Evolutionary conservation across 2,113 vertebrate genomes (phyloP).

Genomic region (Lethenteron camtschaticum): DNA sequence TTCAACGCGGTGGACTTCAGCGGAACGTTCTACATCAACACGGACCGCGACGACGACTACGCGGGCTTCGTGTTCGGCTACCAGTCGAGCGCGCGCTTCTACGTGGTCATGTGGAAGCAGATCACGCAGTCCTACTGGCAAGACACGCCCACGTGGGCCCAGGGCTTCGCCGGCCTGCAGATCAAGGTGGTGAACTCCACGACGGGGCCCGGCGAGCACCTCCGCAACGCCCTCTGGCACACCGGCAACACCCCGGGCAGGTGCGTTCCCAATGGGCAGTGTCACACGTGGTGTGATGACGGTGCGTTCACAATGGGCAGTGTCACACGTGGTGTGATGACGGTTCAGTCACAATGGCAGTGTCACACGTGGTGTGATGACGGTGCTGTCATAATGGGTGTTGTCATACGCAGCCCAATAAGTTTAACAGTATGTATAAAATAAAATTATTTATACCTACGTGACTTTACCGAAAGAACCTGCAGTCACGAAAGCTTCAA

Average conservation of each 20-base stretch:
- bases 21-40: constrained; percentile 4
- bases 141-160: not conserved
- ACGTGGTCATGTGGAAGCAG: constrained; percentile 5
- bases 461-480: no score
- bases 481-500: no score
- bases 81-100: constrained; percentile 2
- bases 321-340: no score
- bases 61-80: constrained; percentile 4
- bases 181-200: constrained; percentile 5
- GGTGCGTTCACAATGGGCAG: no score
- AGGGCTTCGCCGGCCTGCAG: not conserved
- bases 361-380: no score
- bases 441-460: no score
- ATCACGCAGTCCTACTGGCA: not conserved
- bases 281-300: no score
- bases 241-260: not conserved
- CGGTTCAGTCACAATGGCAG: no score
- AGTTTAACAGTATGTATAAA: no score
- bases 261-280: not conserved
- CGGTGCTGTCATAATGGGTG: no score
- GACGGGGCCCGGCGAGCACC: not conserved
- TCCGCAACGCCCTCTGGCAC: constrained; percentile 4
- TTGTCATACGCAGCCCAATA: no score
- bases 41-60: not conserved
- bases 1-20: constrained; percentile 3